Base-by-base conservation (phyloP, 2,113 vertebrate genomes). In the Picathartes gymnocephalus region DNA sequence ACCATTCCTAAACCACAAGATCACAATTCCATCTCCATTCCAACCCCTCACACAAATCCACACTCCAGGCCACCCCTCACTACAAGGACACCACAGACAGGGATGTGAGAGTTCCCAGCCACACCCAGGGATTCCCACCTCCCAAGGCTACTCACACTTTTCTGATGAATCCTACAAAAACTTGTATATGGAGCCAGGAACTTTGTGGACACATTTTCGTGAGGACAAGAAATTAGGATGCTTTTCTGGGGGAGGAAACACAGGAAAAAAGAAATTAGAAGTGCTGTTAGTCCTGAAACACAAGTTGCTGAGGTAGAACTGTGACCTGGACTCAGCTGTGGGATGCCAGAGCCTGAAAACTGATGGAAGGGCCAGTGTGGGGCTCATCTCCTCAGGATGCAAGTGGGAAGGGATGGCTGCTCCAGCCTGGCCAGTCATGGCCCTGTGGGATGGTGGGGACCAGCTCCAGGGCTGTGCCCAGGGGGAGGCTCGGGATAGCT, bases 171-270 rank as follows among this genome's bases (percentile, higher is more conserved):
- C 84, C 97, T 95, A 47, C 69, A 88, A 85, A 98, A 98, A 28
- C 92, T 91, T 14, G 98, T 97, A 42, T 97, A 97, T 0, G 98
- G 98, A 21, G 97, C 93, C 90, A 98, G 86, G 95, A 98, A 98
- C 86, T 97, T 98, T 2, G 97, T 97, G 93, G 97, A 97, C 28
- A 94, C 88, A 9, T 97, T 98, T 90, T 98, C 98, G 0, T 97
- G 95, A 56, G 97, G 97, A 81, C 98, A 98, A 72, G 98, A 98
- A 88, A 98, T 71, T 16, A 97, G 97, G 68, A 98, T 97, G 91
- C 98, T 98, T 95, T 98, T 98, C 98, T 98, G 69, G 51, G 72
- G 11, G 25, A 58, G 37, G 5, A 78, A 56, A 42, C 4, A 77
- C 51, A 77, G 17, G 7, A 5, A 37, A 51, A 56, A 33, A 4